Base-by-base conservation (phyloP, 2,113 vertebrate species). In the Eubucco bourcierii region DNA sequence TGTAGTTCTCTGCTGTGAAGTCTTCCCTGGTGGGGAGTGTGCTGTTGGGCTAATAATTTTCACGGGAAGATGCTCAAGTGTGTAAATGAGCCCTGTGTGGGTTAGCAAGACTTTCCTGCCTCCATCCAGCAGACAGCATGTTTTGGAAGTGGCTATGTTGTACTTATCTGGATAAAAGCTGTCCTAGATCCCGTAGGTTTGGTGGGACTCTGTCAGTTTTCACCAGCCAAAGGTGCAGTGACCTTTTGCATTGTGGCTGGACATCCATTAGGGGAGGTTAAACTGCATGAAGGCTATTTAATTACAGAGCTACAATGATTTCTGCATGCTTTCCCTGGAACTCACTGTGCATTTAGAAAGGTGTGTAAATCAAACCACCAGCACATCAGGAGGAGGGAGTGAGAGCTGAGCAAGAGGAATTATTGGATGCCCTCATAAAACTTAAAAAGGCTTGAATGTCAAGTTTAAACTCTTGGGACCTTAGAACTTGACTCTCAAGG, bases 351-450 rank as follows among this genome's bases (percentile, higher is more conserved):
- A 6, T 81, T 93, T 61, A 60, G 28, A 61, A 71, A 81, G 67
- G 90, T 85, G 90, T 91, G 73, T 94, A 97, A 97, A 97, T 96
- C 96, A 97, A 96, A 94, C 68, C 74, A 88, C 87, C 82, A 31
- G 95, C 82, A 90, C 80, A 91, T 96, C 95, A 95, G 74, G 76
- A 60, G 6, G 58, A 46, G 46, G 46, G 28, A 11, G 11, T 47
- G 56, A 55, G 39, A 64, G 68, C 90, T 6, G 24, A 84, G 88
- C 70, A 56, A 76, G 65, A 93, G 94, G 92, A 94, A 68, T 91
- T 96, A 95, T 80, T 94, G 83, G 94, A 95, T 96, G 94, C 93
- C 95, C 96, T 97, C 95, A 60, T 97, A 97, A 97, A 97, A 93
- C 73, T 96, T 94, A 95, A 96, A 97, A 96, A 95, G 94, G 81